Evolutionary conservation across 2,888 invertebrate species (phyloP).

Genomic region (Euplagia quadripunctaria): DNA sequence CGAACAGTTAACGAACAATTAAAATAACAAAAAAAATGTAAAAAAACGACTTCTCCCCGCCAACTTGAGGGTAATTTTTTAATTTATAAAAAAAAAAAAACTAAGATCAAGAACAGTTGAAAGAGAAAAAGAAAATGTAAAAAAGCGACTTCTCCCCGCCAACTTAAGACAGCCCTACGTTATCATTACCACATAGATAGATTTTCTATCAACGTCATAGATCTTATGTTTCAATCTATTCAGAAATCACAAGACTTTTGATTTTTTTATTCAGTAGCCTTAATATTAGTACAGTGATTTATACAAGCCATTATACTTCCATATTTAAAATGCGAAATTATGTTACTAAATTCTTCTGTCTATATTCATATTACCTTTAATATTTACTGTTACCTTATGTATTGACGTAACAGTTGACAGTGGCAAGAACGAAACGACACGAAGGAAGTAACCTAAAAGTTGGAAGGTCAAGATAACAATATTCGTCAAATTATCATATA

Average conservation of each 20-base stretch:
- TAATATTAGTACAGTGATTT: not conserved
- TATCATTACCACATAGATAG: too few species aligned
- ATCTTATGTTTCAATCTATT: not conserved
- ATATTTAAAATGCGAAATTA: not conserved
- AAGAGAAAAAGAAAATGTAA: too few species aligned
- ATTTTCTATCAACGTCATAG: slow-evolving; percentile 6
- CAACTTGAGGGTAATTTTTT: too few species aligned
- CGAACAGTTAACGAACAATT: too few species aligned
- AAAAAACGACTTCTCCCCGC: too few species aligned
- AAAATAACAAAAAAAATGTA: too few species aligned
- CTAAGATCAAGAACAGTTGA: too few species aligned
- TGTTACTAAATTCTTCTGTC: not conserved
- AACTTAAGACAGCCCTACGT: too few species aligned
- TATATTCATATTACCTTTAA: not conserved
- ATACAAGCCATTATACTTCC: not conserved
- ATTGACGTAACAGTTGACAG: slow-evolving; percentile 19
- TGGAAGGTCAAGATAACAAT: slow-evolving; percentile 40
- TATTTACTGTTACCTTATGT: not conserved
- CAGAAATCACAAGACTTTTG: not conserved
- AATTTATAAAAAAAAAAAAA: too few species aligned
- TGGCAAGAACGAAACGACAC: slow-evolving; percentile 34
- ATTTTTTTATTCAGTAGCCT: too few species aligned
- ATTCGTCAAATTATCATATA: slow-evolving; percentile 47
- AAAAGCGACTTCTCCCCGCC: too few species aligned
- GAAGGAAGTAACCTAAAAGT: slow-evolving; percentile 45